A percentile compares a stretch with the other conserved stretches of the same genome.
phyloP scores from a whole-genome alignment of 2,888 invertebrate genomes.

The Amphipoea oculea region DNA sequence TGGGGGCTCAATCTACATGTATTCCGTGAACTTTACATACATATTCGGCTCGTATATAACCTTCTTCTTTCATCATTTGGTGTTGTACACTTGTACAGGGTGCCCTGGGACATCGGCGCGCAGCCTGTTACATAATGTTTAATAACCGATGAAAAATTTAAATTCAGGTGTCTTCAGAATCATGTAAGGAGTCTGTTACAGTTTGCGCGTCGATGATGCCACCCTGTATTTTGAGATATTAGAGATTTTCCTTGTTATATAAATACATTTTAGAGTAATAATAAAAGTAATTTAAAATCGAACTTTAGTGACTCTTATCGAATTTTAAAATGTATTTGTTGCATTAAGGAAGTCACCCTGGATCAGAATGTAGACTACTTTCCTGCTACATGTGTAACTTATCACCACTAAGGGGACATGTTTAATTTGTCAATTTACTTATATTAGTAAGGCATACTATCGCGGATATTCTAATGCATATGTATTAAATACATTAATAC shows the following conservation, averaged over 20 bases:
- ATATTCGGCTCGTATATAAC: not conserved
- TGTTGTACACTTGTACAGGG: not conserved
- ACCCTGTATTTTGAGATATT: not conserved
- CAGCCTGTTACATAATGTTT: too few species aligned
- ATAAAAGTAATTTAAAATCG: constrained; percentile 21
- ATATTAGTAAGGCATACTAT: constrained; percentile 15
- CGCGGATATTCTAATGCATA: constrained; percentile 22
- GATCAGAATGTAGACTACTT: not conserved
- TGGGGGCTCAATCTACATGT: not conserved
- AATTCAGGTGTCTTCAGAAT: not conserved
- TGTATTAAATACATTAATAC: constrained; percentile 32
- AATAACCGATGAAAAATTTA: not conserved
- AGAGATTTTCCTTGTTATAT: not conserved
- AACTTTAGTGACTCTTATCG: constrained; percentile 10
- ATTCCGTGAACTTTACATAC: not conserved
- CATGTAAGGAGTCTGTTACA: not conserved
- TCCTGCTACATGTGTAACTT: not conserved
- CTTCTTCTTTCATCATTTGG: constrained; percentile 1
- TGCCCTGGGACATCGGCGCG: too few species aligned
- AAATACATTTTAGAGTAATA: constrained; percentile 9
- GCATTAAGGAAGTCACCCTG: not conserved
- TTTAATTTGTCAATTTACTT: constrained; percentile 51
- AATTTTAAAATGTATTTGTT: constrained; percentile 24
- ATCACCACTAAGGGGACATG: constrained; percentile 17
- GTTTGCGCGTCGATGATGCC: not conserved